phyloP scores from a whole-genome alignment of 2,888 invertebrate genomes.

The Cephus sareptanus region DNA sequence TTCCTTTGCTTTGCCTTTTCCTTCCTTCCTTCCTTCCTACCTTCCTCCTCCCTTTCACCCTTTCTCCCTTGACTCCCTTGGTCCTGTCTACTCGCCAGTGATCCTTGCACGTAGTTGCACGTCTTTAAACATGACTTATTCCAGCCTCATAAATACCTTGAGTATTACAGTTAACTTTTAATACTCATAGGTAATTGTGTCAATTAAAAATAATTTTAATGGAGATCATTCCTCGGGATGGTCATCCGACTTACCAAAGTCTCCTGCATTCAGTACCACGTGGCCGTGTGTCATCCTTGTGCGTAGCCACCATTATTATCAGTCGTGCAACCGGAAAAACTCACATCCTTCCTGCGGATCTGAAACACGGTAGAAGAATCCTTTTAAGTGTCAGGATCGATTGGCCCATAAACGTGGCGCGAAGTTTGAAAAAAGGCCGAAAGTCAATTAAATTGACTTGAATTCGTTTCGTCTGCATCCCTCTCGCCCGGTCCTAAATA shows the following conservation, averaged over 20 bases:
- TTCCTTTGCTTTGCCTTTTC: neutral
- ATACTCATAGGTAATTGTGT: neutral
- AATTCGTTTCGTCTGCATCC: neutral
- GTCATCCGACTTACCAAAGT: neutral
- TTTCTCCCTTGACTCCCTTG: neutral
- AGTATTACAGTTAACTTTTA: neutral
- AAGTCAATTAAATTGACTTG: neutral
- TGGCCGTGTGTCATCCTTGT: neutral
- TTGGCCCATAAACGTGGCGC: neutral
- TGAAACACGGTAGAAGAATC: neutral
- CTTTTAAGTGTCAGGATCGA: neutral
- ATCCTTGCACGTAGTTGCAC: neutral
- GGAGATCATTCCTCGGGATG: neutral
- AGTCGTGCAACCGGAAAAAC: neutral
- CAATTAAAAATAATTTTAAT: neutral
- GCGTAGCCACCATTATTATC: neutral
- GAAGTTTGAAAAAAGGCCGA: neutral
- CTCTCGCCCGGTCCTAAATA: neutral
- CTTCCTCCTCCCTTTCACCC: neutral
- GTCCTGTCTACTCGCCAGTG: neutral
- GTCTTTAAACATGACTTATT: neutral
- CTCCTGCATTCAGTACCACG: neutral
- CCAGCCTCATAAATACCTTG: neutral
- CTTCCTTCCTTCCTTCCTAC: neutral
- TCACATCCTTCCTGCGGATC: constrained; percentile 22